phyloP scores from a whole-genome alignment of 2,113 vertebrate genomes.

The Neotoma lepida region DNA sequence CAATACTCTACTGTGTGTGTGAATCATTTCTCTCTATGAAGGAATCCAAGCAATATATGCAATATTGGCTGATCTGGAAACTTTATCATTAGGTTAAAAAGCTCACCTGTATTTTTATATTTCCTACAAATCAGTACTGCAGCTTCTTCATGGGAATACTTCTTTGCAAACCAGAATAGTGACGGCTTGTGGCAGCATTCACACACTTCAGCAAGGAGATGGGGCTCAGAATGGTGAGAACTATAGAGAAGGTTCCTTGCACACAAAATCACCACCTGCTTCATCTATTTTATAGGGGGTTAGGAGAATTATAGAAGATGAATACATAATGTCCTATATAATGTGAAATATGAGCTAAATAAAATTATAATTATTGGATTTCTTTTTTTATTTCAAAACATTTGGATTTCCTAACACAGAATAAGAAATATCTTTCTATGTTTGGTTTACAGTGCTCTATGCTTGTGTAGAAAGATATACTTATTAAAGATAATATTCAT shows the following conservation, averaged over 20 bases:
- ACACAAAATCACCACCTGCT: not conserved
- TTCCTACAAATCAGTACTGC: not conserved
- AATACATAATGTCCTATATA: not conserved
- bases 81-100: not conserved
- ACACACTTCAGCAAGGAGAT: not conserved
- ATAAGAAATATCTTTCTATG: not conserved
- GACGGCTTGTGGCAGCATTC: not conserved
- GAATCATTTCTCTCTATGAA: not conserved
- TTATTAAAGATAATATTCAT: conserved; percentile 25
- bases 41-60: not conserved
- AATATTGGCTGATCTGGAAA: not conserved
- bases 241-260: not conserved
- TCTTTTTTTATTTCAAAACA: not conserved
- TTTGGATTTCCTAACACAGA: not conserved
- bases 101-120: not conserved
- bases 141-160: not conserved
- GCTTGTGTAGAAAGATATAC: not conserved
- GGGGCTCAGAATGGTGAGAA: not conserved
- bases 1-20: not conserved
- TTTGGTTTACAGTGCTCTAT: not conserved
- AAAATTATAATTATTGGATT: not conserved
- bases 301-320: not conserved
- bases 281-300: not conserved
- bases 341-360: not conserved
- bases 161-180: not conserved